Conservation (phyloP, 2,888 invertebrate genomes). For the Acanthacorydalis orientalis region DNA sequence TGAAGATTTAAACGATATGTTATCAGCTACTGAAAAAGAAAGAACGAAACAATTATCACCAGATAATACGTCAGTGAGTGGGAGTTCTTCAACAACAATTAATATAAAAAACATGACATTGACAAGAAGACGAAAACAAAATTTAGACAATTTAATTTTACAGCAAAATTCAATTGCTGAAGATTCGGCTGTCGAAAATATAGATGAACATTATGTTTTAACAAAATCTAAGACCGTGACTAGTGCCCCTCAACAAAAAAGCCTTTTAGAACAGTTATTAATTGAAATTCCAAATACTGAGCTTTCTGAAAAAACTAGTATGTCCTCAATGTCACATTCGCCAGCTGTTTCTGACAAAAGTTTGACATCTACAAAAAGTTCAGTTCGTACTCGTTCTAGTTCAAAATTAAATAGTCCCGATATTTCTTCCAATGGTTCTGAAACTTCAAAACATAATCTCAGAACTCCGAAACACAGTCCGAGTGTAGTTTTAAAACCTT, state of each 20-base stretch:
- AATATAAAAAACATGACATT: conserved; percentile 3
- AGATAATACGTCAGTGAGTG: not conserved
- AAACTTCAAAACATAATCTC: conserved; percentile 23
- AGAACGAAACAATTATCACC: too few species aligned
- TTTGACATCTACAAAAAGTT: conserved; percentile 22
- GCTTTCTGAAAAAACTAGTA: conserved; percentile 24
- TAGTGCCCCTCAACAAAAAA: conserved; percentile 27
- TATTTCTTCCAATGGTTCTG: conserved; percentile 4
- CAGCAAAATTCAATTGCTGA: conserved; percentile 4
- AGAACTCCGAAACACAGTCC: conserved; percentile 31
- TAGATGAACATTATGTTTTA: conserved; percentile 10
- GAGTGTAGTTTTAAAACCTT: conserved; percentile 17
- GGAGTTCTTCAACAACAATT: not conserved
- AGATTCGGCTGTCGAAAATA: conserved; percentile 8
- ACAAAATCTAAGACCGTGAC: not conserved
- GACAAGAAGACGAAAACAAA: conserved; percentile 8
- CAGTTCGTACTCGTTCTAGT: conserved; percentile 42
- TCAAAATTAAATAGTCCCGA: conserved; percentile 52
- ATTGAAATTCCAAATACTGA: conserved; percentile 64
- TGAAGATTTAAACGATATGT: conserved; percentile 6
- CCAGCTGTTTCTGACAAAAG: conserved; percentile 30
- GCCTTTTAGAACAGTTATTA: conserved; percentile 57
- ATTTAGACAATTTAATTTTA: conserved; percentile 6
- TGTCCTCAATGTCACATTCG: conserved; percentile 23
- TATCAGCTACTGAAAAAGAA: not conserved